These are phyloP conservation scores for Drosophila orosa DNA, from an alignment of 1,140 invertebrate species.

Conservation along the genomic window DNA sequence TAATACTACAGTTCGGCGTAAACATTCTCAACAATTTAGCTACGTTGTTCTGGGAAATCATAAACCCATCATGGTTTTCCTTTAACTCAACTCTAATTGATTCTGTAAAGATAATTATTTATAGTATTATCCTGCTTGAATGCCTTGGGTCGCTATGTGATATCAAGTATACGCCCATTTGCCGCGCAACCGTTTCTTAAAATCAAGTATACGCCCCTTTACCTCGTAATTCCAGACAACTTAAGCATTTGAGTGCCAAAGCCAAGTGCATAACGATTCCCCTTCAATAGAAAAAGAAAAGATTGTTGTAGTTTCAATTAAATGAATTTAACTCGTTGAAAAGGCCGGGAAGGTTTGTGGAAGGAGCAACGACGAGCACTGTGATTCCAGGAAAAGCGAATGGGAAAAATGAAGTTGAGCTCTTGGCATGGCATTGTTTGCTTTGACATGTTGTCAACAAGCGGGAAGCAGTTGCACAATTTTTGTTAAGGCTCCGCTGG, in stretches of 20 bases:
- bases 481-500: constrained; percentile 39
- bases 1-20: background rate
- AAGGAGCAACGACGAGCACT: background rate
- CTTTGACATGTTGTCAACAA: constrained; percentile 67
- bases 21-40: background rate
- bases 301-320: constrained; percentile 24
- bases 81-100: background rate
- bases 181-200: background rate
- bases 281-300: background rate
- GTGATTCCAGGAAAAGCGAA: background rate
- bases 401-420: constrained; percentile 10
- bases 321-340: constrained; percentile 13
- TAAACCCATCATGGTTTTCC: background rate
- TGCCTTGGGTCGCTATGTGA: background rate
- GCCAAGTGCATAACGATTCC: background rate
- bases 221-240: background rate
- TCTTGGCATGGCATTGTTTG: constrained; percentile 46
- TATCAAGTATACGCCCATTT: constrained; percentile 2
- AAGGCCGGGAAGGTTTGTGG: background rate
- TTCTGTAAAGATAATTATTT: background rate
- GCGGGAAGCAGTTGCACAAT: constrained; percentile 26
- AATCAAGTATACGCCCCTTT: constrained; percentile 11
- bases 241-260: background rate
- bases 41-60: background rate
- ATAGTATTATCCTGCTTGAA: background rate